phyloP scores from a whole-genome alignment of 1,140 invertebrate species.

The Popillia japonica region DNA sequence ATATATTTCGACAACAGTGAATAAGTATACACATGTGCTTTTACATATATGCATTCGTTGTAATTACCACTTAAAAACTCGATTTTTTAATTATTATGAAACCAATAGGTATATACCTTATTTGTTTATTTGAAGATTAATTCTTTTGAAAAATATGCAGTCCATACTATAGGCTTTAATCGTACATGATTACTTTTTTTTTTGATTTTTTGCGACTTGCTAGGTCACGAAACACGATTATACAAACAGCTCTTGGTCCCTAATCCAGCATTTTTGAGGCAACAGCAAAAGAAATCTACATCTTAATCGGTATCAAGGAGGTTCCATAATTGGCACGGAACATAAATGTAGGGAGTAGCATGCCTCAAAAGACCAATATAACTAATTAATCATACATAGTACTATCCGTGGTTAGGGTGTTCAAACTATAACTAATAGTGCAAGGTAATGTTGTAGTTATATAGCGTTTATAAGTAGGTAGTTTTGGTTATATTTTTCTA shows the following conservation, averaged over 20 bases:
- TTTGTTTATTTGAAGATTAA: not conserved
- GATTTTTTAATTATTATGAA: not conserved
- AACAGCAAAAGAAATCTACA: not conserved
- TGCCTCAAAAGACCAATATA: slow-evolving; percentile 20
- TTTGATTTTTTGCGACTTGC: slow-evolving; percentile 9
- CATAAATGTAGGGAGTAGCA: not conserved
- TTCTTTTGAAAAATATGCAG: not conserved
- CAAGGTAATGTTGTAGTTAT: not conserved
- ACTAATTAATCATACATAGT: not conserved
- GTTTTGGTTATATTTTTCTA: too few relatives aligned
- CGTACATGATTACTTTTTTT: not conserved
- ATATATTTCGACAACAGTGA: not conserved
- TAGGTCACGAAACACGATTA: not conserved
- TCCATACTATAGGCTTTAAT: not conserved
- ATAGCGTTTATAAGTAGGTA: not conserved
- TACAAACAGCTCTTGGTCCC: slow-evolving; percentile 21
- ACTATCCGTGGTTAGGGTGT: not conserved
- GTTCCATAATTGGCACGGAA: not conserved
- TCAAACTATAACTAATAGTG: not conserved
- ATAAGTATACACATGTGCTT: not conserved
- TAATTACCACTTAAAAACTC: slow-evolving; percentile 5
- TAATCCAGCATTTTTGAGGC: slow-evolving; percentile 29
- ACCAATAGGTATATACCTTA: not conserved
- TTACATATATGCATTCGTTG: not conserved
- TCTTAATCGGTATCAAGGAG: not conserved